Evolutionary conservation across 2,113 vertebrate species (phyloP).

Genomic region (Phrynosoma blainvillii): DNA sequence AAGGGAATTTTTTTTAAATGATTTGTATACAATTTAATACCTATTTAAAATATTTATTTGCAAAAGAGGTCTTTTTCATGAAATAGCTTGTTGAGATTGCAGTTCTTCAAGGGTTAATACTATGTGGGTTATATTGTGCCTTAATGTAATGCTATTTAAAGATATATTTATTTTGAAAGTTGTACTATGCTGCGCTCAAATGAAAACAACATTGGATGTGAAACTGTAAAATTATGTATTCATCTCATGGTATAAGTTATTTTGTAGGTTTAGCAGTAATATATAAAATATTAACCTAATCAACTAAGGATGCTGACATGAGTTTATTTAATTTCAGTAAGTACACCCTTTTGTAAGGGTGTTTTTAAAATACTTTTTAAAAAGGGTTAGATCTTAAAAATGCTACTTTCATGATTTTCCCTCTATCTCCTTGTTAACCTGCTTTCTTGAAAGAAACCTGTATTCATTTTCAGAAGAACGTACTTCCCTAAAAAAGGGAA

Average conservation of each 20-base stretch:
- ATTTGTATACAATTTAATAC: constrained; percentile 79
- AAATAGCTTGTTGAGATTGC: constrained; percentile 75
- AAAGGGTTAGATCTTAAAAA: constrained; percentile 85
- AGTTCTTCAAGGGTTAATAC: constrained; percentile 82
- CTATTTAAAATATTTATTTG: constrained; percentile 85
- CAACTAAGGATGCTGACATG: constrained; percentile 94
- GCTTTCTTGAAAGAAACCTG: neutral
- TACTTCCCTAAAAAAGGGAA: neutral
- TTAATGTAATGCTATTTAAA: constrained; percentile 98
- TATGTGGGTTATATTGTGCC: constrained; percentile 92
- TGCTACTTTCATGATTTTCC: constrained; percentile 81
- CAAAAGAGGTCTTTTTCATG: constrained; percentile 67
- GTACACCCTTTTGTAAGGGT: constrained; percentile 92
- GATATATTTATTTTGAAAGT: constrained; percentile 99
- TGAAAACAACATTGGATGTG: constrained; percentile 92
- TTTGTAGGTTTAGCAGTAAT: constrained; percentile 94
- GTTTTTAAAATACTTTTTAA: constrained; percentile 83
- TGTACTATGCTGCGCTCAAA: constrained; percentile 93
- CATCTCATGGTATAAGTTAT: constrained; percentile 99
- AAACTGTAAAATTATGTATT: constrained; percentile 99
- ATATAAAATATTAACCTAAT: constrained; percentile 95
- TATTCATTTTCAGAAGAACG: constrained; percentile 3
- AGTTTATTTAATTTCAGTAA: constrained; percentile 97
- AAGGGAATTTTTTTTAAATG: constrained; percentile 72
- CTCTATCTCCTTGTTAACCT: constrained; percentile 47